These are phyloP conservation scores for Huso huso DNA, from an alignment of 2,797 vertebrate genomes.

Conservation along the genomic window DNA sequence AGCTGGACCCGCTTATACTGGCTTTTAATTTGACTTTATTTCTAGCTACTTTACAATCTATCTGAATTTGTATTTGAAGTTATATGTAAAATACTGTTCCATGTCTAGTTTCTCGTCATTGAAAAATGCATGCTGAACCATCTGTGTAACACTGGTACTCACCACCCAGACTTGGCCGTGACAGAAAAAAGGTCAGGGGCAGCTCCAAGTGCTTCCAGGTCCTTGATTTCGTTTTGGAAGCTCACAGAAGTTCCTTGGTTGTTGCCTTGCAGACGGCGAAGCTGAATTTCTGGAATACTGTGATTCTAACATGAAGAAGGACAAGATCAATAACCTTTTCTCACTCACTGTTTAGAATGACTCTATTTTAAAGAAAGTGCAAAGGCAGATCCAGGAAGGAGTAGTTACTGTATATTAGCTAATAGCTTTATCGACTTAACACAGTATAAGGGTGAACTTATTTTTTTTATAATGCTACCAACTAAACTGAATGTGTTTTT, in stretches of 20 bases:
- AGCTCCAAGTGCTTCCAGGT: constrained; percentile 48
- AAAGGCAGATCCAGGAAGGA: neutral
- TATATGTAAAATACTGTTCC: too few species aligned
- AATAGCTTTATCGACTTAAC: neutral
- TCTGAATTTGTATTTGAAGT: too few species aligned
- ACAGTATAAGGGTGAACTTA: too few species aligned
- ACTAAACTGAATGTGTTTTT: too few species aligned
- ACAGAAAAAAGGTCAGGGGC: constrained; percentile 46
- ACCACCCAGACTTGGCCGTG: constrained; percentile 66
- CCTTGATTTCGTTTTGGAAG: constrained; percentile 45
- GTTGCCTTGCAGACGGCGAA: constrained; percentile 34
- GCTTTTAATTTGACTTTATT: neutral
- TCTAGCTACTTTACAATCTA: too few species aligned
- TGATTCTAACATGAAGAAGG: constrained; percentile 48
- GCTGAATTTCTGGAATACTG: constrained; percentile 57
- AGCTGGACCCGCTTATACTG: neutral
- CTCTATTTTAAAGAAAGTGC: neutral
- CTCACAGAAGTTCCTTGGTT: constrained; percentile 28
- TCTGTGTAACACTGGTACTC: constrained; percentile 32
- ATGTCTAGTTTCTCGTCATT: too few species aligned
- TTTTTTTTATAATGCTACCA: too few species aligned
- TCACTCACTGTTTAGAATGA: neutral
- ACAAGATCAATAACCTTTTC: too few species aligned
- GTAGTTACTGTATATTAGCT: neutral
- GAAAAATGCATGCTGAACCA: neutral